Evolutionary conservation across 2,113 vertebrate genomes (phyloP).

Genomic region (Hippocampus mohnikei): DNA sequence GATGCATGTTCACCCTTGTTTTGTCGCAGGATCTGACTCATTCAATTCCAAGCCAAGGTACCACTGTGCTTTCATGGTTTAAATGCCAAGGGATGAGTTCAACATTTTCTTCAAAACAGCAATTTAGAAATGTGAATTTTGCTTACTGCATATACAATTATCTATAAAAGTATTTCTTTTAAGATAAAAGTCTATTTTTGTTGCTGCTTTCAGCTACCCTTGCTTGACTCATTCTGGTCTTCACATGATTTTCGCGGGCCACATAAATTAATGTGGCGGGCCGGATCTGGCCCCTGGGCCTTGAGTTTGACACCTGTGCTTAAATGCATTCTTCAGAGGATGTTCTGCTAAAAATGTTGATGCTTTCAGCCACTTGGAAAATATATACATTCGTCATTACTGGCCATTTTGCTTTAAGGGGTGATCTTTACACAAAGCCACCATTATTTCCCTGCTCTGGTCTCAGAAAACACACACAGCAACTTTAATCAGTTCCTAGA

Average conservation of each 20-base stretch:
- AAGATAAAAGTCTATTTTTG: no score
- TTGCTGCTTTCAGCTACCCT: neutral
- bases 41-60: neutral
- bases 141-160: no score
- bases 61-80: neutral
- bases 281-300: no score
- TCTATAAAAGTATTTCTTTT: no score
- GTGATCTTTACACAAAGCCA: neutral
- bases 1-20: no score
- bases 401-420: slow-evolving; percentile 2
- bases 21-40: no score
- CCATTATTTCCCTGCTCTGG: neutral
- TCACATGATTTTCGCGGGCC: neutral
- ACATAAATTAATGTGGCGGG: no score
- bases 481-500: slow-evolving; percentile 9
- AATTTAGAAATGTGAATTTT: no score
- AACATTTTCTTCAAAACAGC: neutral
- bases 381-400: slow-evolving; percentile 3
- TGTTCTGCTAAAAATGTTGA: neutral
- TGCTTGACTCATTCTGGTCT: neutral
- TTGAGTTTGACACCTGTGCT: neutral
- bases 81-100: neutral
- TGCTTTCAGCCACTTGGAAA: slow-evolving; percentile 2
- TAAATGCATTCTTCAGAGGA: slow-evolving; percentile 43
- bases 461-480: neutral